phyloP scores from a whole-genome alignment of 2,113 vertebrate species.

The Misgurnus mizolepis region DNA sequence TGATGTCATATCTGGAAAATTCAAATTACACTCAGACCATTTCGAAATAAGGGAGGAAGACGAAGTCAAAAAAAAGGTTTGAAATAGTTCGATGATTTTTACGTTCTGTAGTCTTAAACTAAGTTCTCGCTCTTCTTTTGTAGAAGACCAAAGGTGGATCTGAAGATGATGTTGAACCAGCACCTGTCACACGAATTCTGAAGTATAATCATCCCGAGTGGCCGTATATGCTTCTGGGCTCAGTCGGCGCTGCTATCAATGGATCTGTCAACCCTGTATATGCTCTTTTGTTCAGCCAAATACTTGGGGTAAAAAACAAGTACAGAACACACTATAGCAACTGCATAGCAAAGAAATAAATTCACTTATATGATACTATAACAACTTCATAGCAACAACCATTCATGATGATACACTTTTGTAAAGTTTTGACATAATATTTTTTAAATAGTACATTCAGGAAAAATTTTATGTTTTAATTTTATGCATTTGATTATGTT shows the following conservation, averaged over 20 bases:
- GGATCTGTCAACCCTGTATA: constrained; percentile 74
- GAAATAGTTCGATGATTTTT: not conserved
- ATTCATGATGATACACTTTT: not conserved
- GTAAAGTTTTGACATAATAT: no score
- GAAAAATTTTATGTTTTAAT: no score
- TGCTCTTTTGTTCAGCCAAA: constrained; percentile 75
- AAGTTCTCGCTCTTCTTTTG: constrained; percentile 4
- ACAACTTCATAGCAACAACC: no score
- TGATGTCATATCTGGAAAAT: constrained; percentile 55
- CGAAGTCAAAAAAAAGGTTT: constrained; percentile 51
- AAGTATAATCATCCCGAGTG: constrained; percentile 77
- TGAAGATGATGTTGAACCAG: constrained; percentile 54
- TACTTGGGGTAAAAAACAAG: constrained; percentile 70
- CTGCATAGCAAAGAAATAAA: no score
- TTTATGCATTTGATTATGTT: no score
- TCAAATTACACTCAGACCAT: constrained; percentile 39
- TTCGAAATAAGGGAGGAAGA: constrained; percentile 7
- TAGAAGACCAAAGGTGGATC: constrained; percentile 55
- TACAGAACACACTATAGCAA: not conserved
- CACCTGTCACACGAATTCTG: constrained; percentile 72
- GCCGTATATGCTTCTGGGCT: constrained; percentile 78
- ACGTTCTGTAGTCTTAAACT: no score
- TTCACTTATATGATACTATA: not conserved
- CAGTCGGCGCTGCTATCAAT: constrained; percentile 72
- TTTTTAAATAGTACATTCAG: no score